Conservation (phyloP, 2,797 vertebrate genomes). For the Cossypha heuglini region DNA sequence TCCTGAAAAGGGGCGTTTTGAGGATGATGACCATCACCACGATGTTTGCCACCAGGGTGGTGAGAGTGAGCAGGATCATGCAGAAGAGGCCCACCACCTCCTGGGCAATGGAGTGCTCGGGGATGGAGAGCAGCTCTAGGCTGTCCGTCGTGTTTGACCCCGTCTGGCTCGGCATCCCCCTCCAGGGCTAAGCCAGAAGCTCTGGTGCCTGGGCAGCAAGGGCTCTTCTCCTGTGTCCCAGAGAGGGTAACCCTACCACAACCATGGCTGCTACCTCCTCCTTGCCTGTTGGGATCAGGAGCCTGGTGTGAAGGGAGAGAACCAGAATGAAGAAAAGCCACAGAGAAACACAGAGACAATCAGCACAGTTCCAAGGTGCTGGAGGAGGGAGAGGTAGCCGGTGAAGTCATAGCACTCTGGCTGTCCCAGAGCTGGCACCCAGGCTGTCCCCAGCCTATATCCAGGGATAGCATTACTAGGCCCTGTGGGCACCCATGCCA, state of each 20-base stretch:
- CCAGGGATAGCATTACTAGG: neutral
- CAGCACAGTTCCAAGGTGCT: neutral
- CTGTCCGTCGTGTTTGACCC: constrained; percentile 70
- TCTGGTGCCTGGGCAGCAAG: neutral
- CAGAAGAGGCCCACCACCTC: constrained; percentile 82
- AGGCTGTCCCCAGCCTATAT: neutral
- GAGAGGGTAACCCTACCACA: neutral
- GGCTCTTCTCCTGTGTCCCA: neutral
- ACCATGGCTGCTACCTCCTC: neutral
- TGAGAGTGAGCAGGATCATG: constrained; percentile 85
- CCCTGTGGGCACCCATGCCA: neutral
- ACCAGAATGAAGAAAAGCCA: neutral
- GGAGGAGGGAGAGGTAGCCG: neutral
- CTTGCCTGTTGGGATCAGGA: neutral
- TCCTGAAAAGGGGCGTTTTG: constrained; percentile 87
- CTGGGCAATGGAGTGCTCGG: constrained; percentile 41
- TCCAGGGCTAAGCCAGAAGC: neutral
- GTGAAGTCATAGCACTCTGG: neutral
- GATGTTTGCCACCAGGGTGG: constrained; percentile 85
- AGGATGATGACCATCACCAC: constrained; percentile 84
- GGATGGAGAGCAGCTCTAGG: constrained; percentile 40
- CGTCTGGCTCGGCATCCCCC: constrained; percentile 39
- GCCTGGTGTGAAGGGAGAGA: neutral
- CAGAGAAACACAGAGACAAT: neutral
- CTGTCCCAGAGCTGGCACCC: neutral